Evolutionary conservation across 37 sponge, comb jelly and placozoan species (phyloP).

Genomic region (Crambe crambe): DNA sequence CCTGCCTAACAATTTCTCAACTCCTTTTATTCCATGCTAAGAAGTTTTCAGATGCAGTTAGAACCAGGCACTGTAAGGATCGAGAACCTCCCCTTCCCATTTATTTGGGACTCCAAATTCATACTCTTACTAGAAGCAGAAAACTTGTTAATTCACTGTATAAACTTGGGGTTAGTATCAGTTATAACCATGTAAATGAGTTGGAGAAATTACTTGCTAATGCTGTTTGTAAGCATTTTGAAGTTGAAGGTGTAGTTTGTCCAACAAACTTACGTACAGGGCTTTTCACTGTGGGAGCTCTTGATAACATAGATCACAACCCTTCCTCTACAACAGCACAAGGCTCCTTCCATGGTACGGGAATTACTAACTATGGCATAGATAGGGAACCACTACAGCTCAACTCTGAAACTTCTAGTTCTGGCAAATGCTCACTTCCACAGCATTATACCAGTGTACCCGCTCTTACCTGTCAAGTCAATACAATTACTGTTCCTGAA

Average conservation of each 20-base stretch:
- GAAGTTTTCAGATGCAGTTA: background rate
- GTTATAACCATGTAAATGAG: background rate
- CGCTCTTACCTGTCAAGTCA: too few species aligned
- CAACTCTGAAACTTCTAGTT: too few species aligned
- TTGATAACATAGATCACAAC: background rate
- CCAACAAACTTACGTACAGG: background rate
- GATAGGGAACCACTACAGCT: too few species aligned
- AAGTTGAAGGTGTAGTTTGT: background rate
- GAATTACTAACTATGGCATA: too few species aligned
- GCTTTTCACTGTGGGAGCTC: background rate
- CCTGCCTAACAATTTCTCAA: background rate
- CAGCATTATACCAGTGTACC: too few species aligned
- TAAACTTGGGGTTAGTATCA: background rate
- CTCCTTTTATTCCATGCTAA: background rate
- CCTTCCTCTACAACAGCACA: background rate
- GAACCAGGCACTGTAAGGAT: background rate
- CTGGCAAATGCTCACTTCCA: too few species aligned
- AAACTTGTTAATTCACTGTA: background rate
- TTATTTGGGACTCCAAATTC: background rate
- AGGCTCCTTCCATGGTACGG: too few species aligned
- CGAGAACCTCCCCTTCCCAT: background rate
- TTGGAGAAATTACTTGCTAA: background rate
- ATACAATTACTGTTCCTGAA: too few species aligned
- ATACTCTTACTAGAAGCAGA: background rate
- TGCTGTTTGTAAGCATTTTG: background rate